phyloP scores from a whole-genome alignment of 2,888 invertebrate species.

The Leucania comma region DNA sequence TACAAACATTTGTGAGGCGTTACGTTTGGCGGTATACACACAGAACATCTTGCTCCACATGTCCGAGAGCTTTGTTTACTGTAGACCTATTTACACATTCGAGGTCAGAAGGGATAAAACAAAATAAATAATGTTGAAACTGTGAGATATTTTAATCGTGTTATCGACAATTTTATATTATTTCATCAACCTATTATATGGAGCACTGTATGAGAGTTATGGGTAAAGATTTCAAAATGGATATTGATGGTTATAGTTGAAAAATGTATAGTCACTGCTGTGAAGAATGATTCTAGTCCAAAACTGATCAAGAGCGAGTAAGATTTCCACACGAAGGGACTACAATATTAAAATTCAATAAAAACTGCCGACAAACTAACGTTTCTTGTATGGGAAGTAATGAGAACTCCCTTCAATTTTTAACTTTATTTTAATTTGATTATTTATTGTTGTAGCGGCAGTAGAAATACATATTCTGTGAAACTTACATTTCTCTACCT shows the following conservation, averaged over 20 bases:
- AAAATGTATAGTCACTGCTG: too few relatives aligned
- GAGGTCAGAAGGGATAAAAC: conserved; percentile 58
- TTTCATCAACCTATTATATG: not conserved
- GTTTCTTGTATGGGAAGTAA: too few relatives aligned
- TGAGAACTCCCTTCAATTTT: too few relatives aligned
- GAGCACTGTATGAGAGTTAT: not conserved
- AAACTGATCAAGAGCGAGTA: too few relatives aligned
- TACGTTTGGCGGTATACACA: conserved; percentile 15
- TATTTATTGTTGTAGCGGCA: too few relatives aligned
- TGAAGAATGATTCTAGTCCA: too few relatives aligned
- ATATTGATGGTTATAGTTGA: not conserved
- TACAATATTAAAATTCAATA: too few relatives aligned
- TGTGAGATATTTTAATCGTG: conserved; percentile 35
- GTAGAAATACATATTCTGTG: too few relatives aligned
- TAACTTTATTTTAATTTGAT: too few relatives aligned
- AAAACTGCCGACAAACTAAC: too few relatives aligned
- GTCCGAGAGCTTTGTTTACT: conserved; percentile 51
- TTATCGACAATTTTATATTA: conserved; percentile 10
- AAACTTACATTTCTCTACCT: too few relatives aligned
- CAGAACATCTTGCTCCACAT: conserved; percentile 32
- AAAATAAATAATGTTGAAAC: conserved; percentile 41
- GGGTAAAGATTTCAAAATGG: not conserved
- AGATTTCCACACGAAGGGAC: too few relatives aligned
- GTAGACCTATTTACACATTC: conserved; percentile 46
- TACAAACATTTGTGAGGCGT: conserved; percentile 32